Conservation (phyloP, 2,797 vertebrate species). For the Gastrophryne carolinensis region DNA sequence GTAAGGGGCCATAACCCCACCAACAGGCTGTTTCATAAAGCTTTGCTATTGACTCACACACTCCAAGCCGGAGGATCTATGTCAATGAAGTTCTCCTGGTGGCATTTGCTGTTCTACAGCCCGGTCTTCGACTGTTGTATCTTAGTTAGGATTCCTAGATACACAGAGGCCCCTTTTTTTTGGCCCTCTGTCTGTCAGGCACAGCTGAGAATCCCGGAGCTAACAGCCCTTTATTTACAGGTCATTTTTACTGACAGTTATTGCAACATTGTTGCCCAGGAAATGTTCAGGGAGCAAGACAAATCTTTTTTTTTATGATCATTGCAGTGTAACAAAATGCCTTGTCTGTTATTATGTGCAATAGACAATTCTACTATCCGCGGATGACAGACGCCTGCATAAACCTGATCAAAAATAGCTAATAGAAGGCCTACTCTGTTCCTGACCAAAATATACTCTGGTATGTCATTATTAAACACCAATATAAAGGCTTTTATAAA, state of each 20-base stretch:
- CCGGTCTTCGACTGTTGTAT: not conserved
- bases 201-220: too few species aligned
- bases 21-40: too few species aligned
- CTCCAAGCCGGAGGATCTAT: too few species aligned
- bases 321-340: slow-evolving; percentile 24
- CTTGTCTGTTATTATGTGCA: slow-evolving; percentile 1
- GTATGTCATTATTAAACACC: too few species aligned
- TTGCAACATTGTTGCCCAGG: not conserved
- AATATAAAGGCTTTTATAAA: too few species aligned
- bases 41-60: too few species aligned
- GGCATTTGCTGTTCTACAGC: too few species aligned
- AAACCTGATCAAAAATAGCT: slow-evolving; percentile 12
- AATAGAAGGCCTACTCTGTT: not conserved
- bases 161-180: not conserved
- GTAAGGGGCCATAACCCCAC: too few species aligned
- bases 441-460: not conserved
- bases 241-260: slow-evolving; percentile 22
- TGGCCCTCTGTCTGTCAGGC: not conserved
- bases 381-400: not conserved
- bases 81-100: too few species aligned
- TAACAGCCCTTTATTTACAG: slow-evolving; percentile 13
- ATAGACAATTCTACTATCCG: slow-evolving; percentile 6
- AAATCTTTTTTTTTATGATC: slow-evolving; percentile 36
- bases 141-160: not conserved
- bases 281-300: not conserved